Conservation (phyloP, 2,888 invertebrate species). For the Drosophila prostipennis region DNA sequence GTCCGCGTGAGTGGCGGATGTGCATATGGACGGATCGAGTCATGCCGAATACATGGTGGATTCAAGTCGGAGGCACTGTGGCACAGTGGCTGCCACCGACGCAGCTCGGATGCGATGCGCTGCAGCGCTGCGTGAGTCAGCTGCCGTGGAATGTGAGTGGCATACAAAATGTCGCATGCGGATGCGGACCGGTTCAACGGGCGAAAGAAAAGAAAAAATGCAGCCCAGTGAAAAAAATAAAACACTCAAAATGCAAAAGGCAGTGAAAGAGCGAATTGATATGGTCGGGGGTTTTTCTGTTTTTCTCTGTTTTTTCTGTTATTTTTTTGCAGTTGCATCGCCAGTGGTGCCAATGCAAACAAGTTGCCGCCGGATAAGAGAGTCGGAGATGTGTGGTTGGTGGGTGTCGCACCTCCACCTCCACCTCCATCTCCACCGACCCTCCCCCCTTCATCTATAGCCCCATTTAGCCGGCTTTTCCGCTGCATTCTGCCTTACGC, state of each 20-base stretch:
- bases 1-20: slow-evolving; percentile 72
- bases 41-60: not conserved
- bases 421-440: not conserved
- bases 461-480: slow-evolving; percentile 63
- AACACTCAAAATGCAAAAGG: slow-evolving; percentile 16
- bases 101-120: slow-evolving; percentile 32
- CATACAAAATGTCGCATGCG: slow-evolving; percentile 73
- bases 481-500: slow-evolving; percentile 69
- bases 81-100: slow-evolving; percentile 51
- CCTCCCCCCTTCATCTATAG: slow-evolving; percentile 5
- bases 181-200: slow-evolving; percentile 42
- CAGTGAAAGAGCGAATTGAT: slow-evolving; percentile 53
- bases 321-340: slow-evolving; percentile 13
- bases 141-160: slow-evolving; percentile 74
- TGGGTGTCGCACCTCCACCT: slow-evolving; percentile 19
- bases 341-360: slow-evolving; percentile 58
- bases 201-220: slow-evolving; percentile 1
- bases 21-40: slow-evolving; percentile 64
- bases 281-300: slow-evolving; percentile 31
- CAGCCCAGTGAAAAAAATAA: slow-evolving; percentile 26
- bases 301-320: no score
- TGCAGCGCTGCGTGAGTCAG: slow-evolving; percentile 63
- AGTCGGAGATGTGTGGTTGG: slow-evolving; percentile 12
- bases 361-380: slow-evolving; percentile 47
- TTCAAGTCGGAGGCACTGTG: slow-evolving; percentile 28